Conservation (phyloP, 1,140 invertebrate species). For the Arion vulgaris region DNA sequence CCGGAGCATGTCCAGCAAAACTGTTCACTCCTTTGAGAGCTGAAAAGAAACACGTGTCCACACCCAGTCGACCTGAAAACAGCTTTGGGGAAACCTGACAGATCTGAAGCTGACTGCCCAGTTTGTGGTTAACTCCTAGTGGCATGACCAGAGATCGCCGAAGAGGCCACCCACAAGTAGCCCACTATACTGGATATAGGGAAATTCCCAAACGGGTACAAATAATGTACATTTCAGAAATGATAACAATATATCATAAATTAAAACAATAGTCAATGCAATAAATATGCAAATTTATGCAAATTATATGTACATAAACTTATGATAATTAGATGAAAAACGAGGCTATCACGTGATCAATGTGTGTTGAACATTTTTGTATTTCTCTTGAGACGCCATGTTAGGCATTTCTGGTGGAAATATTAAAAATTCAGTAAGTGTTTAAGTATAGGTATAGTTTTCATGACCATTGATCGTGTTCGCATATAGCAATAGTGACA, state of each 20-base stretch:
- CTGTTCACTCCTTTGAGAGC: too few species aligned
- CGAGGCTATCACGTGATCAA: constrained; percentile 48
- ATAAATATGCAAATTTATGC: constrained; percentile 49
- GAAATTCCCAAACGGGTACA: constrained; percentile 11
- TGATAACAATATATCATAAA: background rate
- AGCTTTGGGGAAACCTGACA: too few species aligned
- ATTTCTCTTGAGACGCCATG: constrained; percentile 38
- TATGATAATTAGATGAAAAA: constrained; percentile 52
- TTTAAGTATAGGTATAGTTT: background rate
- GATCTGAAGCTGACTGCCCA: too few species aligned
- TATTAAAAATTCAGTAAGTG: background rate
- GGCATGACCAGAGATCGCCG: too few species aligned
- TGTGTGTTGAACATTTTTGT: background rate
- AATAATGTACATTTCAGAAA: background rate
- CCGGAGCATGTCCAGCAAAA: too few species aligned
- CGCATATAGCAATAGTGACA: background rate
- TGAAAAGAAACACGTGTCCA: too few species aligned
- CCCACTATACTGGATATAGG: background rate
- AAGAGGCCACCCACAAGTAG: too few species aligned
- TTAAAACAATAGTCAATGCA: background rate
- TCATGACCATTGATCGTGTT: background rate
- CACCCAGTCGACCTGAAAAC: too few species aligned
- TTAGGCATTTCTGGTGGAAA: constrained; percentile 23
- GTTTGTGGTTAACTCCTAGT: too few species aligned
- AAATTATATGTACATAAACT: constrained; percentile 53